Conservation (phyloP, 2,797 vertebrate genomes). For the Phrynocephalus vlangalii region DNA sequence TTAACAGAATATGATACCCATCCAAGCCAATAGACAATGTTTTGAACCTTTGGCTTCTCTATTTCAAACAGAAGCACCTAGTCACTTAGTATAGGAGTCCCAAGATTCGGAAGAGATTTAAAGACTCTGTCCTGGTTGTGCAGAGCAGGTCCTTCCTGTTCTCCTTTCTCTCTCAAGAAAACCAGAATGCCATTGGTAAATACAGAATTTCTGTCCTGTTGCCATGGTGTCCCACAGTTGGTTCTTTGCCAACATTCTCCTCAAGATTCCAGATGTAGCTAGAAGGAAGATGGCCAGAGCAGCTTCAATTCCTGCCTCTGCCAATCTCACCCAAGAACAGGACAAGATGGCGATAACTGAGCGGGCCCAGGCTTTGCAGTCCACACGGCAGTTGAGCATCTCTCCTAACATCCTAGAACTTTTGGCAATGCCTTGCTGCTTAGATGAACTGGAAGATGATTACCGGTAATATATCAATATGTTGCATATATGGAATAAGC, state of each 20-base stretch:
- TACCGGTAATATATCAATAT: not conserved
- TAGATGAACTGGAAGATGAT: not conserved
- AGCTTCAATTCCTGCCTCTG: too few relatives aligned
- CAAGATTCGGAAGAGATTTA: not conserved
- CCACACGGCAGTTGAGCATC: not conserved
- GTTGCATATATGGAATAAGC: not conserved
- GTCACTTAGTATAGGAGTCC: not conserved
- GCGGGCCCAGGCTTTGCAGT: not conserved
- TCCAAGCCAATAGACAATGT: too few relatives aligned
- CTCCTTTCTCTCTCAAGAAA: not conserved
- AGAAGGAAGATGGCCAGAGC: conserved; percentile 4
- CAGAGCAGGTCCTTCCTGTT: not conserved
- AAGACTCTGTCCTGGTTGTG: not conserved
- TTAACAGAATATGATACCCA: too few relatives aligned
- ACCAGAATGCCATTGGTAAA: not conserved
- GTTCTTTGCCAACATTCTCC: not conserved
- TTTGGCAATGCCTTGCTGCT: conserved; percentile 11
- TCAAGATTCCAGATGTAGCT: not conserved
- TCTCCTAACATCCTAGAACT: conserved; percentile 18
- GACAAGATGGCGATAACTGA: not conserved
- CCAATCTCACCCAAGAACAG: not conserved
- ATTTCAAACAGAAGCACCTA: not conserved
- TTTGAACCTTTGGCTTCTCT: not conserved
- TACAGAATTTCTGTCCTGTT: conserved; percentile 28
- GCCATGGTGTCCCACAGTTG: conserved; percentile 32